Evolutionary conservation across 1,140 invertebrate genomes (phyloP).

Genomic region (Bombus confusus): DNA sequence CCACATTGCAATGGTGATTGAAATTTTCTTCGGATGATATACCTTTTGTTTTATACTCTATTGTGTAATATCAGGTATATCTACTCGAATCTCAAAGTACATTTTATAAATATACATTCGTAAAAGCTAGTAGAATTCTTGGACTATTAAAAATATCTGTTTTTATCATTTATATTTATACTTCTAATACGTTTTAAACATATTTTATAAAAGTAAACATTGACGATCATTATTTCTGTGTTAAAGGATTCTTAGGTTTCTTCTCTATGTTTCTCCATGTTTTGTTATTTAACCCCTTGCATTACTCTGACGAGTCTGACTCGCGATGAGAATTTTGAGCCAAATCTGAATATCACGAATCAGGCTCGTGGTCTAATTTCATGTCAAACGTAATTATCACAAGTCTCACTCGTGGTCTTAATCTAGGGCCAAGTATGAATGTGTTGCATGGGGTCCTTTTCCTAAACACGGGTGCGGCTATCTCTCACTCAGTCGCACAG

Average conservation of each 20-base stretch:
- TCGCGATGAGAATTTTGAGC: too few species aligned
- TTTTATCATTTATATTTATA: background rate
- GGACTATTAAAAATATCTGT: background rate
- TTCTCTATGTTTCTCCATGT: too few species aligned
- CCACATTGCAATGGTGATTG: constrained; percentile 12
- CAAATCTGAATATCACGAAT: too few species aligned
- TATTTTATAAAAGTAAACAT: background rate
- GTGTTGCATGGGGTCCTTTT: too few species aligned
- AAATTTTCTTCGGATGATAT: background rate
- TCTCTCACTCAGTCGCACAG: too few species aligned
- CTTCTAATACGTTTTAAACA: background rate
- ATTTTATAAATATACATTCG: constrained; percentile 10
- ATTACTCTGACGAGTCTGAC: too few species aligned
- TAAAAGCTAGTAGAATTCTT: constrained; percentile 53
- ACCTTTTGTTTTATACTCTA: background rate
- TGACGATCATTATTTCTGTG: background rate
- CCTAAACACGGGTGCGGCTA: too few species aligned
- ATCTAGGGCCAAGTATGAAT: too few species aligned
- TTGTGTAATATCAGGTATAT: background rate
- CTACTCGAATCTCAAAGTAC: background rate
- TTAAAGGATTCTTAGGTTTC: background rate
- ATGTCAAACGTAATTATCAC: too few species aligned
- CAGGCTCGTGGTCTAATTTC: too few species aligned
- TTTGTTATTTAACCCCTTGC: background rate
- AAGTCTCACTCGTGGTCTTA: too few species aligned